Evolutionary conservation across 2,888 invertebrate species (phyloP).

Genomic region (Acrobasis suavella): DNA sequence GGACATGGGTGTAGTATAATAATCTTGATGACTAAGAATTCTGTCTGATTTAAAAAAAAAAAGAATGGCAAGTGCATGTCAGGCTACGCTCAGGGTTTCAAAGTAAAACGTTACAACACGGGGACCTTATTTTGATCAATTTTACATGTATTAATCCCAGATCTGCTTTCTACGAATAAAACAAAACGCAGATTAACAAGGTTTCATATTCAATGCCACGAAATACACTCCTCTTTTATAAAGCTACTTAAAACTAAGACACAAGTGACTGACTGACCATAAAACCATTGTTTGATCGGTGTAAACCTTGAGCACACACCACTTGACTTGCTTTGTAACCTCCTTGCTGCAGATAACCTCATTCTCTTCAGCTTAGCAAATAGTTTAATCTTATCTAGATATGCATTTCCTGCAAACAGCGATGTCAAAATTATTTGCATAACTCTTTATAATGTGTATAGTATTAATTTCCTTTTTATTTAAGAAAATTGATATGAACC

Average conservation of each 20-base stretch:
- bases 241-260: background rate
- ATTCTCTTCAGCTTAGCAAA: conserved; percentile 10
- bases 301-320: background rate
- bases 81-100: too few relatives aligned
- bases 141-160: too few relatives aligned
- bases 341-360: conserved; percentile 15
- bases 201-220: too few relatives aligned
- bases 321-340: background rate
- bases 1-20: too few relatives aligned
- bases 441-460: background rate
- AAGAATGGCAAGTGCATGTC: too few relatives aligned
- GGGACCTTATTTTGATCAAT: too few relatives aligned
- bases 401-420: background rate
- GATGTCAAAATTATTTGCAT: background rate
- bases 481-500: too few relatives aligned
- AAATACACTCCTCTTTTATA: background rate
- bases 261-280: background rate
- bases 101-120: too few relatives aligned
- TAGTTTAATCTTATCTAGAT: conserved; percentile 14
- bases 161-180: too few relatives aligned
- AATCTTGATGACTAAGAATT: too few relatives aligned
- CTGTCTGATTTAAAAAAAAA: too few relatives aligned
- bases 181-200: too few relatives aligned
- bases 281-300: conserved; percentile 3
- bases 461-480: background rate